Evolutionary conservation across 2,888 invertebrate genomes (phyloP), one percentile per base, ranked within the genome.

Genomic region (Euclidia mi): DNA sequence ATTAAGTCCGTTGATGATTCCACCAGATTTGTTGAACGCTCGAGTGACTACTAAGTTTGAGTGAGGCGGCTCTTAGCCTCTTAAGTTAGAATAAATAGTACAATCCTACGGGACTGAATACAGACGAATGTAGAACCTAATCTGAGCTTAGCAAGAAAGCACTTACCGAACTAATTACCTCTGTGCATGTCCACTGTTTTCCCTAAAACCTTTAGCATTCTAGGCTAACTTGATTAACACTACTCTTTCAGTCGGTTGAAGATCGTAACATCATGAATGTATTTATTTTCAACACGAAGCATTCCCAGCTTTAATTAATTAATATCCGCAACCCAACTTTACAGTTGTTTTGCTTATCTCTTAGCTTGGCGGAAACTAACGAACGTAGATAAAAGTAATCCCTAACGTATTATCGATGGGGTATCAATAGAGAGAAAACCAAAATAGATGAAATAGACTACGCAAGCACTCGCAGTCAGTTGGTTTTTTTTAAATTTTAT

Each of bases 1-100:
- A 60, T 60, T 63, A 50, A 31, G 17, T 43, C 20, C 20, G 25
- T 52, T 52, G 40, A 63, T 59, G 51, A 64, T 50, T 52, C 2
- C 4, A n/a, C 9, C 17, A 18, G 29, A 37, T 35, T 18, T 28
- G 41, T 14, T 35, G 15, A 47, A 37, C 25, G 35, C 32, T 38
- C 20, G 38, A 35, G 10, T 29, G 14, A 12, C 18, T 44, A 29
- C 12, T 44, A 32, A 47, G 15, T 51, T 42, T 11, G 2, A 41
- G 41, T 7, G 25, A 48, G 12, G 2, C 17, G n/a, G 18, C n/a
- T 28, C 37, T 20, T 29, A 28, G 18, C 17, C 32, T 38, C 10
- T 29, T 29, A 38, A 28, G 28, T 29, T 9, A 3, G 28, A 9
- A 9, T 29, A 37, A 46, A 37, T 29, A 37, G 15, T 15, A 37